A percentile compares a stretch with the other conserved stretches of the same genome.
Evolutionary conservation across 2,113 vertebrate species (phyloP).

Genomic region (Apistogramma diplotaenia): DNA sequence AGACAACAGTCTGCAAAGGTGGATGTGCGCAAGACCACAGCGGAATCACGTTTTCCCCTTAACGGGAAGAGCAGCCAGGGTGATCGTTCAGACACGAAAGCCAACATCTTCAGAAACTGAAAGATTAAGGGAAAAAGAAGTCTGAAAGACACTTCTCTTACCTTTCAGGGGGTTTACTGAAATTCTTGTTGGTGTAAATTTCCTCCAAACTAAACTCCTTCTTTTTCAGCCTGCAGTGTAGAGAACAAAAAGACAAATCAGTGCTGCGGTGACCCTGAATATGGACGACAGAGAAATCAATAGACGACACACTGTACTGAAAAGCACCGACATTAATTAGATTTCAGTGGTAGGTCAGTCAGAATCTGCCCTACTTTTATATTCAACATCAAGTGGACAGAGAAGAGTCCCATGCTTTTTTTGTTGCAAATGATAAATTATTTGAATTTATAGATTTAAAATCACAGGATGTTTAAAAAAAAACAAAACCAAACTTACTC

Average conservation of each 20-base stretch:
- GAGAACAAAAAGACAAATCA: neutral
- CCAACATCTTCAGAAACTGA: neutral
- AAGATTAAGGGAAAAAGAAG: neutral
- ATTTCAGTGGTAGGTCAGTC: neutral
- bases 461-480: too few species aligned
- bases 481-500: neutral
- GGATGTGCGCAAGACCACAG: neutral
- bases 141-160: conserved; percentile 40
- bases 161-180: conserved; percentile 84
- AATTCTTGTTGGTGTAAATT: conserved; percentile 94
- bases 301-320: neutral
- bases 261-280: neutral
- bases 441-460: neutral
- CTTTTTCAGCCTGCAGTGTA: conserved; percentile 82
- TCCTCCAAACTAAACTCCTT: conserved; percentile 91
- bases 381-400: neutral
- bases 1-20: neutral
- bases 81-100: neutral
- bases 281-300: conserved; percentile 6
- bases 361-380: neutral
- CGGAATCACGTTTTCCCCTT: neutral
- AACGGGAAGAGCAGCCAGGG: neutral
- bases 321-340: neutral
- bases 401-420: neutral
- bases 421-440: neutral